A percentile compares a stretch with the other conserved stretches of the same genome.
phyloP scores from a whole-genome alignment of 2,113 vertebrate genomes.

The Centropristis striata region DNA sequence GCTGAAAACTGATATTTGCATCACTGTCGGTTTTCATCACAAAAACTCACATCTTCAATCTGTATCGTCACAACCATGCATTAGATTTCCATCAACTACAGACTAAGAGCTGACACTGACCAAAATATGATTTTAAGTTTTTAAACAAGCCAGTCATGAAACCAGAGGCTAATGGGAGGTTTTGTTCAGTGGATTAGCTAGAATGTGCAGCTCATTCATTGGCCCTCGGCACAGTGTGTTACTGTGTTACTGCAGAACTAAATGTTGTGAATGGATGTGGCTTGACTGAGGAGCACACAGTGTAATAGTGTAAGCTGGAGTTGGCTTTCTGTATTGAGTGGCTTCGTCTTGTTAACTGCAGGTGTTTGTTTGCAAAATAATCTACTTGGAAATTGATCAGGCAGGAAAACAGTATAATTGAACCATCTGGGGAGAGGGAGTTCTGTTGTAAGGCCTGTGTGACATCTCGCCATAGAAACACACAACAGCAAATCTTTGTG shows the following conservation, averaged over 20 bases:
- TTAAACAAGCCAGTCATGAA: neutral
- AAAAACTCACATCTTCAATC: neutral
- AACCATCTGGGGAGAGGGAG: conserved; percentile 2
- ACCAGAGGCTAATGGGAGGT: neutral
- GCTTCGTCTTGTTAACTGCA: conserved; percentile 12
- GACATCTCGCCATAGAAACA: conserved; percentile 24
- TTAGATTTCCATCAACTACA: neutral
- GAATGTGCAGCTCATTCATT: conserved; percentile 1
- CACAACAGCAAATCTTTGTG: neutral
- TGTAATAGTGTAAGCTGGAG: conserved; percentile 28
- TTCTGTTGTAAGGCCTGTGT: neutral
- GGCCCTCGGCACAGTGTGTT: neutral
- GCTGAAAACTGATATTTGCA: neutral
- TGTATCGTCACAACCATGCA: neutral
- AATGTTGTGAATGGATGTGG: neutral
- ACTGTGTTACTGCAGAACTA: neutral
- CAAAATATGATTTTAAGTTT: neutral
- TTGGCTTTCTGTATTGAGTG: conserved; percentile 7
- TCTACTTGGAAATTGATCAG: neutral
- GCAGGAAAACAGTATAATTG: neutral
- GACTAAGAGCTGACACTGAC: neutral
- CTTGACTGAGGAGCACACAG: conserved; percentile 7
- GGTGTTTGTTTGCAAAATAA: conserved; percentile 10
- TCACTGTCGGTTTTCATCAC: too few species aligned
- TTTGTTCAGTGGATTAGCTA: conserved; percentile 7